Conservation (phyloP, 2,113 vertebrate genomes). For the Sterna hirundo region DNA sequence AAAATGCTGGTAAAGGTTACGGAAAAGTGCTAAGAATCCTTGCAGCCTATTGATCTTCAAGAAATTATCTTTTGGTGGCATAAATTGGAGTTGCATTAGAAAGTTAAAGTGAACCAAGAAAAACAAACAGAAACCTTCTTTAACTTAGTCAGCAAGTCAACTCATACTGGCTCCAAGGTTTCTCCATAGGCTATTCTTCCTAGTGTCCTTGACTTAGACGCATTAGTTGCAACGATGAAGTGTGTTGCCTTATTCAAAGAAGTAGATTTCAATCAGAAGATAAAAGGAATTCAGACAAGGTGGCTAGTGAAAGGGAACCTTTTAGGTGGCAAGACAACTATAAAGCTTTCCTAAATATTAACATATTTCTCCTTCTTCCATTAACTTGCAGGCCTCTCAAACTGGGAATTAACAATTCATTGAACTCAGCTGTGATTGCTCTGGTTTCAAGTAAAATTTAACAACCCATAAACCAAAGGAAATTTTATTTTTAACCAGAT, state of each 20-base stretch:
- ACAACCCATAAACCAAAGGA: background rate
- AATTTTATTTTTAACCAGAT: background rate
- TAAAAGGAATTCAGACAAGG: background rate
- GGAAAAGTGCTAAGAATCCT: background rate
- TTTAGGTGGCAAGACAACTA: background rate
- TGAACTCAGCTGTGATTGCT: background rate
- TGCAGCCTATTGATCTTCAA: background rate
- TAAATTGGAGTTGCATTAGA: background rate
- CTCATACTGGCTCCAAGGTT: background rate
- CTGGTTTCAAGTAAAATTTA: background rate
- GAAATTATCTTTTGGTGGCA: background rate
- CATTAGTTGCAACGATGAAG: background rate
- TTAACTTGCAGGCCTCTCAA: background rate
- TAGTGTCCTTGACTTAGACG: background rate
- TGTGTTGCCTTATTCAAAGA: background rate
- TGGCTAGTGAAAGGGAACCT: background rate
- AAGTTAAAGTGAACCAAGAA: background rate
- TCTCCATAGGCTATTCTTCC: background rate
- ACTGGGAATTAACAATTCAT: background rate
- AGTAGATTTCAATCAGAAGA: background rate
- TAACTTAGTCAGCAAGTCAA: background rate
- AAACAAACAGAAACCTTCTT: background rate
- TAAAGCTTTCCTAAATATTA: background rate
- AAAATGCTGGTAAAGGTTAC: background rate
- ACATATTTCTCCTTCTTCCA: background rate